phyloP scores from a whole-genome alignment of 2,797 vertebrate genomes.

The Brachymystax lenok region DNA sequence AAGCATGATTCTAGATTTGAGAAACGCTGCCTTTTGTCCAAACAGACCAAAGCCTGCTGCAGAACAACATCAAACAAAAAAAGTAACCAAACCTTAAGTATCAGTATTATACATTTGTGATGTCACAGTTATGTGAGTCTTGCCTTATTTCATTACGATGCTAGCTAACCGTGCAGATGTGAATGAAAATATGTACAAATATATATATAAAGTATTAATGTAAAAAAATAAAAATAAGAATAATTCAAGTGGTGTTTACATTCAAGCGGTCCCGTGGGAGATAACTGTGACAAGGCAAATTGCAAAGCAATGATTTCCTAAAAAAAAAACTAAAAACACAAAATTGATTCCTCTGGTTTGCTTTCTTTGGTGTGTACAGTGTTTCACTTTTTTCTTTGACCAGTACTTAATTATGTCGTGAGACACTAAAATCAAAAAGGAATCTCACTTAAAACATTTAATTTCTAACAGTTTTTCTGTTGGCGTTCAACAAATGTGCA shows the following conservation, averaged over 20 bases:
- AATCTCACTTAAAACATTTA: conserved; percentile 83
- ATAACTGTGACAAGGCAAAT: conserved; percentile 84
- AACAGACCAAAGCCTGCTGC: conserved; percentile 88
- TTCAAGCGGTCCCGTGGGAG: conserved; percentile 89
- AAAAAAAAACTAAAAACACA: conserved; percentile 60
- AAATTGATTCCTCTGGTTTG: conserved; percentile 79
- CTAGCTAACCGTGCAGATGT: conserved; percentile 89
- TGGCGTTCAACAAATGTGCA: conserved; percentile 81
- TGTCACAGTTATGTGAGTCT: conserved; percentile 87
- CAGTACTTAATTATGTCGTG: conserved; percentile 97
- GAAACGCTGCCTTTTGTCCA: conserved; percentile 70
- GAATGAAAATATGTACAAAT: conserved; percentile 84
- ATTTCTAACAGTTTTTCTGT: conserved; percentile 80
- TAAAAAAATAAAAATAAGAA: conserved; percentile 80
- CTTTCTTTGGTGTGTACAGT: conserved; percentile 85
- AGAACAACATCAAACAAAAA: conserved; percentile 78
- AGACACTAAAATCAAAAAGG: conserved; percentile 97
- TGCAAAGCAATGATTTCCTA: conserved; percentile 90
- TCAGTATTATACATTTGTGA: conserved; percentile 89
- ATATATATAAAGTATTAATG: conserved; percentile 90
- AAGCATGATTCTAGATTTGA: conserved; percentile 62
- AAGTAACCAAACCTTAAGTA: conserved; percentile 70
- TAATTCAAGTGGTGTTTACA: conserved; percentile 94
- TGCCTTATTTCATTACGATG: conserved; percentile 92
- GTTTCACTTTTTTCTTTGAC: conserved; percentile 72